Evolutionary conservation across 2,888 invertebrate species (phyloP), one percentile per base, ranked within the genome.

Genomic region (Caenorhabditis wallacei): DNA sequence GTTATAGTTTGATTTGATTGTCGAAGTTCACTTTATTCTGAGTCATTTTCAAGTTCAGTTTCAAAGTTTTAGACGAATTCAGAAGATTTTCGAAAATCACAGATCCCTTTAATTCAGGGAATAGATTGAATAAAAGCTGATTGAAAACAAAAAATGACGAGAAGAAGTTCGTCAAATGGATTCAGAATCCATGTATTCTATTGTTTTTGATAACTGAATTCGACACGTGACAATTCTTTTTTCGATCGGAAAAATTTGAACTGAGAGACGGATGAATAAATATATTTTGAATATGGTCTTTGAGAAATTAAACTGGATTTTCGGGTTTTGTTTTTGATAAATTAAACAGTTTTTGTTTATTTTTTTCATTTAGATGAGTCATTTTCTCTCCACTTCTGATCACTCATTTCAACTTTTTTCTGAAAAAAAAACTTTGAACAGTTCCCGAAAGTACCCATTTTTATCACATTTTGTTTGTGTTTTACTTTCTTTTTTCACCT

Each of bases 81-180:
- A 56, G 3, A 57, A 22, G 20, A 22, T 37, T 59, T 59, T 22
- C 22, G 22, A 59, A 59, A 59, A 22, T 40, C 40, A 13, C n/a
- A 18, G 37, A 18, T 18, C 18, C 3, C 2, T 18, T 48, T 18
- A 18, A 48, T 59, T 61, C 26, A 61, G 43, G 24, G 26, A 61
- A 61, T 26, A 26, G 43, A 61, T 10, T 43, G 26, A 61, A 61
- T 26, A 26, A 61, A 61, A 18, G 30, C 57, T 35, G 16, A 22
- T n/a, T n/a, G 30, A 57, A 37, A 35, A 37, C 30, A 57, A 20
- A 35, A 30, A 30, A 57, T 57, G 18, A 7, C 11, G 57, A 57
- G 20, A 57, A 13, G 1, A 35, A 20, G 35, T 57, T 57, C 37
- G 57, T 37, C 57, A 13, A 57, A 57, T 57, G n/a, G 18, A 48